Evolutionary conservation across 2,888 invertebrate species (phyloP).

Genomic region (Eristalinus sepulchralis): DNA sequence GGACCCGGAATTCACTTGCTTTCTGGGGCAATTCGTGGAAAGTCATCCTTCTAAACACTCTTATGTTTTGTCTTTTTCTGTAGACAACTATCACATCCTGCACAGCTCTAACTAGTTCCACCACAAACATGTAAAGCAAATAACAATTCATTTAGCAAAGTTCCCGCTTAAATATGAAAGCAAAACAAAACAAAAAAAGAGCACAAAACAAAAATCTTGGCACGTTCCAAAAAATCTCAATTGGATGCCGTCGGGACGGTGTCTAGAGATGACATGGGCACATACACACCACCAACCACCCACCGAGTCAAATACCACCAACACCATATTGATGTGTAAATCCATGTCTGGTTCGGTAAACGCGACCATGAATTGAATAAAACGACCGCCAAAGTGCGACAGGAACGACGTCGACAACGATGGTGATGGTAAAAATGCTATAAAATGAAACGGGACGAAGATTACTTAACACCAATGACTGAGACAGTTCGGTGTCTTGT

Average conservation of each 20-base stretch:
- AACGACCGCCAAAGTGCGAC: conserved; percentile 45
- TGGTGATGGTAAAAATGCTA: conserved; percentile 54
- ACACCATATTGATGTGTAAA: conserved; percentile 29
- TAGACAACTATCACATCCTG: too few species aligned
- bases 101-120: too few species aligned
- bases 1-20: too few species aligned
- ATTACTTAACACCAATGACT: conserved; percentile 59
- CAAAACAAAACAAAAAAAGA: not conserved
- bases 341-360: conserved; percentile 44
- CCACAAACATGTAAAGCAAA: not conserved
- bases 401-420: conserved; percentile 38
- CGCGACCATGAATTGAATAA: conserved; percentile 53
- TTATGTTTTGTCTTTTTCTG: too few species aligned
- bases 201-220: conserved; percentile 5
- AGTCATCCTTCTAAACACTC: too few species aligned
- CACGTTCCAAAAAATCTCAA: conserved; percentile 42
- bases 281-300: not conserved
- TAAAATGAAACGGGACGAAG: conserved; percentile 60
- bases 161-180: not conserved
- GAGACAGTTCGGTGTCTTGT: conserved; percentile 20
- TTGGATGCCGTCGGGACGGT: conserved; percentile 18
- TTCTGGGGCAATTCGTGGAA: too few species aligned
- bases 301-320: not conserved
- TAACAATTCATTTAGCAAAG: not conserved
- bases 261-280: not conserved